phyloP scores from a whole-genome alignment of 2,797 vertebrate genomes.

The Nasua narica region DNA sequence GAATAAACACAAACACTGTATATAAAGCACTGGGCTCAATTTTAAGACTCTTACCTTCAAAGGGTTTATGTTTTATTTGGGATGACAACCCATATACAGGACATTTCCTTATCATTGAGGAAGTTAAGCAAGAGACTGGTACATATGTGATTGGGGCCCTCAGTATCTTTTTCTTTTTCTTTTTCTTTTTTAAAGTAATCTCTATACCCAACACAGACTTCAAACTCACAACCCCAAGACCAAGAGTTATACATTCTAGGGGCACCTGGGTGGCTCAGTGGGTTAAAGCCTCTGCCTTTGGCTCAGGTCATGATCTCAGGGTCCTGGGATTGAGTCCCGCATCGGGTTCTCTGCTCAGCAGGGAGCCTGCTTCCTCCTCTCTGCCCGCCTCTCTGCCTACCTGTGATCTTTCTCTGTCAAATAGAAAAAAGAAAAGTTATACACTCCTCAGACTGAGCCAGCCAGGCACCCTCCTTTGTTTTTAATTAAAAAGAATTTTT shows the following conservation, averaged over 20 bases:
- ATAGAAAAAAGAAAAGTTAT: too few relatives aligned
- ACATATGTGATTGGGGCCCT: background rate
- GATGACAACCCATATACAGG: background rate
- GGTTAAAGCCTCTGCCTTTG: too few relatives aligned
- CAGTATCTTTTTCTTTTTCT: background rate
- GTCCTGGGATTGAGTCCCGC: too few relatives aligned
- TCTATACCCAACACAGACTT: background rate
- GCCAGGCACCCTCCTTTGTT: background rate
- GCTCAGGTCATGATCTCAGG: too few relatives aligned
- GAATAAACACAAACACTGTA: background rate
- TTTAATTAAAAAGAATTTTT: background rate
- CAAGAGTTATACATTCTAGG: too few relatives aligned
- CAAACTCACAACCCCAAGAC: background rate
- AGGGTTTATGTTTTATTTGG: background rate
- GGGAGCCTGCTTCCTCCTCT: too few relatives aligned
- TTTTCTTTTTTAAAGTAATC: background rate
- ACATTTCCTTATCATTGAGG: background rate
- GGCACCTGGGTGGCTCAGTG: too few relatives aligned
- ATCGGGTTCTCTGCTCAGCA: too few relatives aligned
- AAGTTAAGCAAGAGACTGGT: background rate
- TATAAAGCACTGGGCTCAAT: background rate
- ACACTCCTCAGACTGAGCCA: background rate
- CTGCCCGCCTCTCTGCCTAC: too few relatives aligned
- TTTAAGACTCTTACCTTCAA: conserved; percentile 2
- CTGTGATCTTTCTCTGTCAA: too few relatives aligned